Evolutionary conservation across 2,797 vertebrate species (phyloP), one percentile per base, ranked within the genome.

Genomic region (Cossypha heuglini): DNA sequence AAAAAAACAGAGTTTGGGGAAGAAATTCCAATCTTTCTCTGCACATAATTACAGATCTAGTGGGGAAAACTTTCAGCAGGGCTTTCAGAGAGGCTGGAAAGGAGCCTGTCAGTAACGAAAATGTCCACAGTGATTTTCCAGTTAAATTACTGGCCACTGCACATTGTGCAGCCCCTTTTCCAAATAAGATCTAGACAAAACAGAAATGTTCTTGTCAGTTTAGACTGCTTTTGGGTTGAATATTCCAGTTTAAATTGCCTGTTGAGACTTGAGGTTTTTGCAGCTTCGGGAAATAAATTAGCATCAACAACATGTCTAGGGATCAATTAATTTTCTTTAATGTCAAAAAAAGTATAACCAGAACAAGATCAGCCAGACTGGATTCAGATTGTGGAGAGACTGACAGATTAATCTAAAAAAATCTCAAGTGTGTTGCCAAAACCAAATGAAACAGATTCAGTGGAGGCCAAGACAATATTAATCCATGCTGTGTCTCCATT

Each of bases 301-400:
- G 61, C 24, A 79, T 35, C 57, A 68, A 40, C 28, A 79, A 15
- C 54, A 58, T 10, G 19, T 51, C 92, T 82, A 80, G 72, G 62
- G 84, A 94, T 93, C 75, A 82, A 58, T 87, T 89, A 69, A 86
- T 49, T 93, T 87, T 80, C 68, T 69, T 76, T 42, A 79, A 9
- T 22, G 45, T 57, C 9, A 2, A 63, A 75, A 83, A 86, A 74
- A 86, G 11, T 66, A 54, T 15, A 64, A 37, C 22, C 82, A 62
- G 26, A 91, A 33, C 43, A 85, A 84, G 24, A 84, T 69, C 48
- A 79, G 43, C 29, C 55, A 66, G 29, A 16, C 54, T 88, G 24
- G 37, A 63, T 76, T 92, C 63, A 64, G 43, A 69, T 45, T 61
- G 42, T 21, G 29, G 63, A 74, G 17, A 66, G 13, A 55, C 12